These are phyloP conservation scores for Alosa sapidissima DNA, from an alignment of 2,797 vertebrate species.

Conservation along the genomic window DNA sequence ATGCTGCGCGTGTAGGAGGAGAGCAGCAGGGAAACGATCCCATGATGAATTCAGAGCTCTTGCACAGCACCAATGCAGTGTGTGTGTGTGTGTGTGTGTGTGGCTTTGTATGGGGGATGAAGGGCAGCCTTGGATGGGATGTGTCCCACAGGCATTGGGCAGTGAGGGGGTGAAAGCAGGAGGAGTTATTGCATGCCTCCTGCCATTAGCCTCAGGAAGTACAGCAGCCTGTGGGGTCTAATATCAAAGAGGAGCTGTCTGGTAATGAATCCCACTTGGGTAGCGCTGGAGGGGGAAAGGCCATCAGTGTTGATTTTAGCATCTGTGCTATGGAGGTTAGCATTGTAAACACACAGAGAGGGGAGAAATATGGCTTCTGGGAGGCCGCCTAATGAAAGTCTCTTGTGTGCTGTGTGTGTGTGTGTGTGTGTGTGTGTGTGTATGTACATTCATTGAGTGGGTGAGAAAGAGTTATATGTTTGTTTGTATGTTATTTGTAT, in stretches of 20 bases:
- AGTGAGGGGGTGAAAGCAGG: neutral
- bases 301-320: slow-evolving; percentile 25
- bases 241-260: slow-evolving; percentile 21
- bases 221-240: slow-evolving; percentile 20
- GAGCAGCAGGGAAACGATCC: neutral
- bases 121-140: neutral
- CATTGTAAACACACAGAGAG: slow-evolving; percentile 7
- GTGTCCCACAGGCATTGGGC: neutral
- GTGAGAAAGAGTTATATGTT: no score
- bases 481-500: neutral
- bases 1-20: neutral
- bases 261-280: slow-evolving; percentile 15
- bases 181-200: slow-evolving; percentile 23
- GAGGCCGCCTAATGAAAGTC: slow-evolving; percentile 7
- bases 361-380: neutral
- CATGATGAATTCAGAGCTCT: neutral
- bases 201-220: slow-evolving; percentile 21
- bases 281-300: neutral
- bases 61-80: neutral
- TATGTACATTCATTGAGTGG: neutral
- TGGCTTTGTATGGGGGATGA: neutral
- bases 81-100: neutral
- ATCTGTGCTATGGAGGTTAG: slow-evolving; percentile 15
- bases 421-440: slow-evolving; percentile 4
- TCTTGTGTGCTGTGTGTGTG: neutral